These are phyloP conservation scores for Caradrina kadenii DNA, from an alignment of 2,888 invertebrate genomes.

Conservation along the genomic window DNA sequence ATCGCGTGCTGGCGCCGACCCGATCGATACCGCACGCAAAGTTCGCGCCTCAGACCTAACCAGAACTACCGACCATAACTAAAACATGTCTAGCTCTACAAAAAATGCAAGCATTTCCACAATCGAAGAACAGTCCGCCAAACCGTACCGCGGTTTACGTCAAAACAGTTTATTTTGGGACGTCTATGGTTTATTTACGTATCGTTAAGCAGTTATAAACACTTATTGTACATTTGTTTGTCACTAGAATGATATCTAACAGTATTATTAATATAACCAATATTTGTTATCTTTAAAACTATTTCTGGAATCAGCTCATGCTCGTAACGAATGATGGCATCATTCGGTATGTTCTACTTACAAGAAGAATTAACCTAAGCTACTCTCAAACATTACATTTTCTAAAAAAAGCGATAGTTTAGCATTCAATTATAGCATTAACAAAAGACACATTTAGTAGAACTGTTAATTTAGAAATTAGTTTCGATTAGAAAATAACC, in stretches of 20 bases:
- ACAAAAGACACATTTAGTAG: neutral
- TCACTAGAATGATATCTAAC: conserved; percentile 23
- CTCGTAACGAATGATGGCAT: conserved; percentile 15
- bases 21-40: conserved; percentile 87
- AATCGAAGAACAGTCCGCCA: conserved; percentile 3
- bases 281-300: conserved; percentile 22
- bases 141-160: neutral
- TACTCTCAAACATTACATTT: conserved; percentile 1
- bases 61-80: conserved; percentile 66
- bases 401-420: neutral
- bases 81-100: conserved; percentile 54
- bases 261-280: neutral
- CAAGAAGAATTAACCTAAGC: conserved; percentile 12
- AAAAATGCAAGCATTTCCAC: conserved; percentile 30
- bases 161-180: conserved; percentile 11
- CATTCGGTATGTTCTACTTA: conserved; percentile 20
- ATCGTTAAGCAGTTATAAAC: neutral
- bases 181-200: conserved; percentile 24
- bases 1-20: conserved; percentile 84
- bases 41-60: conserved; percentile 81
- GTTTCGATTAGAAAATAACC: neutral
- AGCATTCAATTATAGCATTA: conserved; percentile 7
- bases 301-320: conserved; percentile 35
- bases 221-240: neutral
- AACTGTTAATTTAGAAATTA: conserved; percentile 5